These are phyloP conservation scores for Mionectes macconnelli DNA, from an alignment of 2,113 vertebrate species.

Conservation along the genomic window DNA sequence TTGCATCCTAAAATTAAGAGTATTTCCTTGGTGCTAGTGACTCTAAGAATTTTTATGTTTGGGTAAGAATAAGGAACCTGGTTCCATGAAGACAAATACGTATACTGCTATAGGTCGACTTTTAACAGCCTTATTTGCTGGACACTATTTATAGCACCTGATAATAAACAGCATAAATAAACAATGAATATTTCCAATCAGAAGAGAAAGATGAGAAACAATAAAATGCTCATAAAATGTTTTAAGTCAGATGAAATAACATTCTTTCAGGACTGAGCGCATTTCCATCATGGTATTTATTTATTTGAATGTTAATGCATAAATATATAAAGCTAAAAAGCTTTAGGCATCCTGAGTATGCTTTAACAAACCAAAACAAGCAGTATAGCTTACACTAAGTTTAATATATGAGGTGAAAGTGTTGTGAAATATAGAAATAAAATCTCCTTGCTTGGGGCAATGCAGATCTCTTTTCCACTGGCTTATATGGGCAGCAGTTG, in stretches of 20 bases:
- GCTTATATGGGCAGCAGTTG: background rate
- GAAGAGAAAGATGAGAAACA: background rate
- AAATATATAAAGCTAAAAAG: background rate
- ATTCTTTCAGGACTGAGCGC: background rate
- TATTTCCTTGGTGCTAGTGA: background rate
- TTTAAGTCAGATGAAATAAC: background rate
- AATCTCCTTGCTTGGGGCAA: background rate
- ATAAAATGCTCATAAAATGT: background rate
- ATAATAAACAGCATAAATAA: background rate
- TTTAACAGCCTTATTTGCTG: background rate
- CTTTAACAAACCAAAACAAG: background rate
- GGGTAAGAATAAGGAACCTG: background rate
- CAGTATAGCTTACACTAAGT: background rate
- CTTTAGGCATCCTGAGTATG: background rate
- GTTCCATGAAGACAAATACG: background rate
- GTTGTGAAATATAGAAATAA: background rate
- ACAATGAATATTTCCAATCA: background rate
- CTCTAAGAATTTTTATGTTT: background rate
- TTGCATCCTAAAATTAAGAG: background rate
- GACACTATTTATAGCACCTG: background rate
- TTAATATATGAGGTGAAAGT: background rate
- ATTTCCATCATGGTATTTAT: background rate
- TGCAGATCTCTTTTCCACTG: background rate
- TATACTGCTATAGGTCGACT: background rate
- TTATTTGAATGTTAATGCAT: constrained; percentile 6